A percentile compares a stretch with the other conserved stretches of the same genome.
Conservation (phyloP, 2,113 vertebrate genomes). For the Perognathus longimembris region DNA sequence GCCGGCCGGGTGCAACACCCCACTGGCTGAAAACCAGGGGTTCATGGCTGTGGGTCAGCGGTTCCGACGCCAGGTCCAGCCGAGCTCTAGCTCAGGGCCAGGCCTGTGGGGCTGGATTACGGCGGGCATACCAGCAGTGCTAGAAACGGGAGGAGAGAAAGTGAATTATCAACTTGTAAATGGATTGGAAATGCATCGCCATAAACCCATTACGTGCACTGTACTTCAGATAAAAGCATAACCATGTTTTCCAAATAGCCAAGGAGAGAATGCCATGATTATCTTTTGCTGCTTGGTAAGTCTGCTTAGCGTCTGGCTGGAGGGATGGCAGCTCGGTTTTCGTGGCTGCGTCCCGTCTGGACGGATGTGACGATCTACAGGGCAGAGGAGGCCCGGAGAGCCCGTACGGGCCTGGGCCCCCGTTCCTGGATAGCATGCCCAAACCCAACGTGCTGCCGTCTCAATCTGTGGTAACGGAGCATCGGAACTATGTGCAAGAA, state of each 20-base stretch:
- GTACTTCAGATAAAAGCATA: not conserved
- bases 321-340: not conserved
- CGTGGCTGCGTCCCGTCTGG: rapidly evolving
- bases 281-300: not conserved
- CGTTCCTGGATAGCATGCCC: not conserved
- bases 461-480: not conserved
- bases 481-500: not conserved
- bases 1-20: not conserved
- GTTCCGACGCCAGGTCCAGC: not conserved
- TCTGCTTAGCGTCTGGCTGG: not conserved
- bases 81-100: not conserved
- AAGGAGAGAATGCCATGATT: not conserved
- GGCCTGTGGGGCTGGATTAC: not conserved
- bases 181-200: not conserved
- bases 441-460: not conserved
- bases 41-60: not conserved
- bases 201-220: not conserved
- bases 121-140: rapidly evolving
- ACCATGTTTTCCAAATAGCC: not conserved
- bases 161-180: not conserved
- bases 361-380: too few relatives aligned
- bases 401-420: too few relatives aligned
- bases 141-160: not conserved
- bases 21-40: not conserved
- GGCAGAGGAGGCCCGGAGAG: too few relatives aligned